Conservation (phyloP, 2,113 vertebrate genomes). For the Nerophis ophidion region DNA sequence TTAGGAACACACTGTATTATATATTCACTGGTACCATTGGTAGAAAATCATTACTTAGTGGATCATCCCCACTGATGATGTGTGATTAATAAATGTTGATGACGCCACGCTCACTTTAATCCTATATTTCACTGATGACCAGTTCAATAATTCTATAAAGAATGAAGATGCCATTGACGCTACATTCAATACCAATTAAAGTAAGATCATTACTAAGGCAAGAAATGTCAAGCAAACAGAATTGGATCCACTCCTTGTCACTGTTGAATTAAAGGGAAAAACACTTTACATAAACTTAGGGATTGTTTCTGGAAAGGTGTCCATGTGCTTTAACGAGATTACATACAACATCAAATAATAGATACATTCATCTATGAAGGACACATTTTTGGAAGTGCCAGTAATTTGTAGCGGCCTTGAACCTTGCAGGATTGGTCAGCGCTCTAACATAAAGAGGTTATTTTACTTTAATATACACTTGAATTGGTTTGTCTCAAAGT, state of each 20-base stretch:
- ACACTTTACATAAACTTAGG: not conserved
- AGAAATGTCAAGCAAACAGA: conserved; percentile 16
- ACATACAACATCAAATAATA: too few relatives aligned
- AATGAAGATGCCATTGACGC: conserved; percentile 22
- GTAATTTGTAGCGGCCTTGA: too few relatives aligned
- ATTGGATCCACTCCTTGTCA: not conserved
- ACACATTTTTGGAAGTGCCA: too few relatives aligned
- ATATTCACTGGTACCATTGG: not conserved
- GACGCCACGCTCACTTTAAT: not conserved
- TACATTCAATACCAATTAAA: conserved; percentile 33
- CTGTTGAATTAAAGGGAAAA: not conserved
- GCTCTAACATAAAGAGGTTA: too few relatives aligned
- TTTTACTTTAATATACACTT: too few relatives aligned
- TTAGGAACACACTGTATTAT: conserved; percentile 1
- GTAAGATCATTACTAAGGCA: conserved; percentile 7
- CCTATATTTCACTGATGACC: conserved; percentile 17
- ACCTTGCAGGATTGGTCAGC: too few relatives aligned
- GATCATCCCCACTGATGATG: not conserved
- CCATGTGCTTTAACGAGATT: too few relatives aligned
- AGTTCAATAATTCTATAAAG: conserved; percentile 9
- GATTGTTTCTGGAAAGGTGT: too few relatives aligned
- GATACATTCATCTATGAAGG: too few relatives aligned
- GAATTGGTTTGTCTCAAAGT: too few relatives aligned
- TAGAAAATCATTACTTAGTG: not conserved
- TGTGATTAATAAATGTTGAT: conserved; percentile 10